phyloP scores from a whole-genome alignment of 1,140 invertebrate species.

The Brachystomella parvula region DNA sequence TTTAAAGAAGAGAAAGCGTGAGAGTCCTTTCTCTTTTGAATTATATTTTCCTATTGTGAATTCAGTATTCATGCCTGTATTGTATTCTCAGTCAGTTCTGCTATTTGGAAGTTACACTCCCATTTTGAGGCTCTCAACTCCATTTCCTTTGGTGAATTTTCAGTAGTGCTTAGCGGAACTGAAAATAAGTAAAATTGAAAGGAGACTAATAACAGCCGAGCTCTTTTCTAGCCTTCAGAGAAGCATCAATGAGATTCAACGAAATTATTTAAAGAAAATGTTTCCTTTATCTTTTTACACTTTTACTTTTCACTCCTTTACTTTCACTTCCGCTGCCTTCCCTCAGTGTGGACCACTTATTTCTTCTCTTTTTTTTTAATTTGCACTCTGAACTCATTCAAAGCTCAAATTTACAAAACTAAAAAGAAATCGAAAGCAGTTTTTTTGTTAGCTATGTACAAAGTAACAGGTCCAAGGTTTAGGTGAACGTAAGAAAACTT shows the following conservation, averaged over 20 bases:
- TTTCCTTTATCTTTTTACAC: neutral
- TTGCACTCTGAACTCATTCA: too few species aligned
- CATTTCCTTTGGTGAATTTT: neutral
- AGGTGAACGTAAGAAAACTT: too few species aligned
- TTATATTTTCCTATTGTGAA: neutral
- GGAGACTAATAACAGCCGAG: too few species aligned
- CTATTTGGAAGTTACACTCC: neutral
- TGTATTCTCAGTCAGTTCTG: neutral
- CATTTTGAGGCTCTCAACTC: neutral
- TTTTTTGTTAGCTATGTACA: too few species aligned
- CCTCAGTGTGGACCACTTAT: too few species aligned
- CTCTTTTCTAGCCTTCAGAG: neutral
- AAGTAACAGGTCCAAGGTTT: too few species aligned
- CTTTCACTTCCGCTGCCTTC: neutral
- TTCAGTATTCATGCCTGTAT: neutral
- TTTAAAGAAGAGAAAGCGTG: too few species aligned
- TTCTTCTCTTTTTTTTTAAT: too few species aligned
- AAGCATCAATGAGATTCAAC: neutral
- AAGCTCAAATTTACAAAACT: too few species aligned
- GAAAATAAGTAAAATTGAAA: too few species aligned
- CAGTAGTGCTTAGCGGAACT: too few species aligned
- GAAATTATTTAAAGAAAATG: neutral
- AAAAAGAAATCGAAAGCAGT: too few species aligned
- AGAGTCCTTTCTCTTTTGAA: slow-evolving; percentile 1
- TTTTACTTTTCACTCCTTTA: neutral